Evolutionary conservation across 2,113 vertebrate genomes (phyloP).

Genomic region (Notothenia coriiceps): DNA sequence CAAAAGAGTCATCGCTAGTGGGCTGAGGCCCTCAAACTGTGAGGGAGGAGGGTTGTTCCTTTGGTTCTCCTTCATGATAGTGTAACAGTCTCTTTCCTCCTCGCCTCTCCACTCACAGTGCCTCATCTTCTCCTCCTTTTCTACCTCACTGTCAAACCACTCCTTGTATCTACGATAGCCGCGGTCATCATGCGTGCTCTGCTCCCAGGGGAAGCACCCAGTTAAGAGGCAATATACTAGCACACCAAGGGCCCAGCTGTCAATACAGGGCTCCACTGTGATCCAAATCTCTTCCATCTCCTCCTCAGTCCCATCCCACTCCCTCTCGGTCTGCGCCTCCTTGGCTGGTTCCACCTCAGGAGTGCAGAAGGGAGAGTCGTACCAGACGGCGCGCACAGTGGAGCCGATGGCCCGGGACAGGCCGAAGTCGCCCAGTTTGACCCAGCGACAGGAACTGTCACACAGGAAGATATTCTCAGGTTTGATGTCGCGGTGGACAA

Average conservation of each 20-base stretch:
- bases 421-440: slow-evolving; percentile 93
- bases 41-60: slow-evolving; percentile 71
- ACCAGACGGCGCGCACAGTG: slow-evolving; percentile 81
- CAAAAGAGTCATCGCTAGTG: slow-evolving; percentile 84
- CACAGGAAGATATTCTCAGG: slow-evolving; percentile 94
- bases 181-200: slow-evolving; percentile 84
- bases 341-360: slow-evolving; percentile 87
- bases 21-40: slow-evolving; percentile 84
- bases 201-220: slow-evolving; percentile 90
- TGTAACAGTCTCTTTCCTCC: slow-evolving; percentile 35
- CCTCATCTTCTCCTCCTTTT: slow-evolving; percentile 21
- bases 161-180: slow-evolving; percentile 83
- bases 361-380: slow-evolving; percentile 88
- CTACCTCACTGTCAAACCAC: slow-evolving; percentile 83
- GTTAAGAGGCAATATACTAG: slow-evolving; percentile 90
- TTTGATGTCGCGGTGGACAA: slow-evolving; percentile 94
- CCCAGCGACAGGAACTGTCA: slow-evolving; percentile 85
- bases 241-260: slow-evolving; percentile 91
- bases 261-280: slow-evolving; percentile 85
- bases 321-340: slow-evolving; percentile 45
- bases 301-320: slow-evolving; percentile 54
- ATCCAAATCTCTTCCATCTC: slow-evolving; percentile 80
- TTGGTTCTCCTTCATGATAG: slow-evolving; percentile 48
- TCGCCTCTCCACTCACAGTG: neutral
- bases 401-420: slow-evolving; percentile 86